These are phyloP conservation scores for Styela clava DNA, from an alignment of 23 tunicate genomes.

Conservation along the genomic window DNA sequence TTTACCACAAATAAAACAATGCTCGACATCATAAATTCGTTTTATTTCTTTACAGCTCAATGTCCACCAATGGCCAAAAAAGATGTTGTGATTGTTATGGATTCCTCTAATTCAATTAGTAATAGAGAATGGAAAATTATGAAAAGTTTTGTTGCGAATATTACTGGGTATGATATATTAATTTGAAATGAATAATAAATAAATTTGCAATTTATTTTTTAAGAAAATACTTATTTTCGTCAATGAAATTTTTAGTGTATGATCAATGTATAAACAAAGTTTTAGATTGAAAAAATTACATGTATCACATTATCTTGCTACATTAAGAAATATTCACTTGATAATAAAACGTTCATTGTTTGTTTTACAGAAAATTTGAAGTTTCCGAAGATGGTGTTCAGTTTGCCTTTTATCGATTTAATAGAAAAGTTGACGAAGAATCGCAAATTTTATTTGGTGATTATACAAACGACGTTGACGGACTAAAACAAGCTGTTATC, in stretches of 20 bases:
- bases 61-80: conserved; percentile 19
- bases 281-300: too few species aligned
- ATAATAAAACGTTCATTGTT: too few species aligned
- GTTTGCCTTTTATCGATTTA: conserved; percentile 3
- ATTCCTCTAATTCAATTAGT: conserved; percentile 15
- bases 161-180: conserved; percentile 15
- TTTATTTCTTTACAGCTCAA: conserved; percentile 1
- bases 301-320: too few species aligned
- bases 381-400: conserved; percentile 12
- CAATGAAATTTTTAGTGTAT: too few species aligned
- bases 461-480: neutral
- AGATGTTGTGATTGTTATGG: conserved; percentile 12
- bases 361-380: conserved; percentile 8
- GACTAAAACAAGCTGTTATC: neutral
- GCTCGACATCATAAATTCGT: too few species aligned
- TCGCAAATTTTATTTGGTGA: conserved; percentile 9
- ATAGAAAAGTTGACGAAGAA: neutral
- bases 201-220: too few species aligned
- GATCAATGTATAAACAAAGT: too few species aligned
- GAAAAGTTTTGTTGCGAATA: neutral
- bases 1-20: too few species aligned
- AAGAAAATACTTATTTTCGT: too few species aligned
- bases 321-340: too few species aligned
- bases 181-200: neutral
- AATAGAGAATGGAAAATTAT: conserved; percentile 4